Percentiles rank a stretch among this genome's conserved stretches.
Evolutionary conservation across 2,113 vertebrate genomes (phyloP).

Genomic region (Oncorhynchus nerka): DNA sequence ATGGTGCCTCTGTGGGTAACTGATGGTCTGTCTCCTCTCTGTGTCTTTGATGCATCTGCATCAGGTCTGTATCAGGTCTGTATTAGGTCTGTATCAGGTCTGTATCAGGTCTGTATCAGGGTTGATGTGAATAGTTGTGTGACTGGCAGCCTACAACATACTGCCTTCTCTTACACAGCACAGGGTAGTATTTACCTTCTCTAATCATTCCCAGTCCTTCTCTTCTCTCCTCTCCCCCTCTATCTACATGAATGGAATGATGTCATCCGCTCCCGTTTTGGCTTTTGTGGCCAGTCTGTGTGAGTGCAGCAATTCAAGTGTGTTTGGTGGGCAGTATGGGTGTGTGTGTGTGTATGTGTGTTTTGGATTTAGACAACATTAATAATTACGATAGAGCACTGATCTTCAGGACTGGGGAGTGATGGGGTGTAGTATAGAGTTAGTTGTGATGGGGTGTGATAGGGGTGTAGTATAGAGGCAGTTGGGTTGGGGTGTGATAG

Average conservation of each 20-base stretch:
- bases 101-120: neutral
- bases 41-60: neutral
- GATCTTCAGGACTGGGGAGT: no score
- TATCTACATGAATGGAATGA: slow-evolving; percentile 13
- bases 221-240: neutral
- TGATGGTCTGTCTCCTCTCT: neutral
- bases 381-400: no score
- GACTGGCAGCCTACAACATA: neutral
- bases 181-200: no score
- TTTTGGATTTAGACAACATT: no score
- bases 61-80: neutral
- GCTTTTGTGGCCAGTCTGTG: neutral
- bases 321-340: slow-evolving; percentile 28
- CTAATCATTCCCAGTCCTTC: no score
- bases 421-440: no score
- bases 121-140: neutral
- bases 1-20: neutral
- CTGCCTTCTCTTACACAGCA: neutral
- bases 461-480: no score
- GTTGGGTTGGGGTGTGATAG: no score
- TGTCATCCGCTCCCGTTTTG: slow-evolving; percentile 34
- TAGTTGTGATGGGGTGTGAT: no score
- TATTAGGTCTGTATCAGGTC: neutral
- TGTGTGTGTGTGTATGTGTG: slow-evolving; percentile 1
- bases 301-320: slow-evolving; percentile 16